Conservation (phyloP, 2,888 invertebrate species). For the Eristalis arbustorum region DNA sequence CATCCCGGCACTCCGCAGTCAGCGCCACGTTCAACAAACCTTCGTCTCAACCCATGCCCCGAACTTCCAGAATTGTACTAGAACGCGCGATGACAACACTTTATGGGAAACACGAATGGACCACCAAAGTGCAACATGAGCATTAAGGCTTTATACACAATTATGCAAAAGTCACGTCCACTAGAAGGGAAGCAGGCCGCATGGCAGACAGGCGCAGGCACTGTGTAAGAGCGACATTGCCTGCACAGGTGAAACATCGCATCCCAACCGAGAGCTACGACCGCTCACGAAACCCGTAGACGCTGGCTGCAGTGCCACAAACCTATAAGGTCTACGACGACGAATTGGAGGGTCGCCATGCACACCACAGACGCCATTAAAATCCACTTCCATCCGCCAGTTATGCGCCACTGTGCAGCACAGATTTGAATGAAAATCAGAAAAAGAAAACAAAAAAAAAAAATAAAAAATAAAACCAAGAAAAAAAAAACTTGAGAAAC, state of each 20-base stretch:
- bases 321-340: constrained; percentile 53
- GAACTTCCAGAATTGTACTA: constrained; percentile 56
- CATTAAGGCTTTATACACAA: constrained; percentile 69
- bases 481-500: constrained; percentile 13
- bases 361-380: constrained; percentile 66
- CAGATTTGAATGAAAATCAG: constrained; percentile 59
- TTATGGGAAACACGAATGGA: constrained; percentile 71
- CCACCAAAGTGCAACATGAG: constrained; percentile 71
- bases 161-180: constrained; percentile 71
- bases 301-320: constrained; percentile 49
- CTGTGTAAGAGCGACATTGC: constrained; percentile 21
- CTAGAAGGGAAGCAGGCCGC: constrained; percentile 26
- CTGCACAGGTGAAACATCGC: constrained; percentile 64
- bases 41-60: constrained; percentile 38
- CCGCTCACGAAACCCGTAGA: constrained; percentile 22
- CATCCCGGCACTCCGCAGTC: background rate
- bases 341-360: constrained; percentile 56
- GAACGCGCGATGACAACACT: constrained; percentile 71
- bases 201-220: constrained; percentile 2
- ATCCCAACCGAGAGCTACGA: constrained; percentile 41
- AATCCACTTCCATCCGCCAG: constrained; percentile 49
- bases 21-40: background rate
- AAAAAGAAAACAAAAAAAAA: constrained; percentile 14
- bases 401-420: constrained; percentile 41
- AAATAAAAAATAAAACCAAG: constrained; percentile 10